phyloP scores from a whole-genome alignment of 2,797 vertebrate genomes.

The Siniperca undulata region DNA sequence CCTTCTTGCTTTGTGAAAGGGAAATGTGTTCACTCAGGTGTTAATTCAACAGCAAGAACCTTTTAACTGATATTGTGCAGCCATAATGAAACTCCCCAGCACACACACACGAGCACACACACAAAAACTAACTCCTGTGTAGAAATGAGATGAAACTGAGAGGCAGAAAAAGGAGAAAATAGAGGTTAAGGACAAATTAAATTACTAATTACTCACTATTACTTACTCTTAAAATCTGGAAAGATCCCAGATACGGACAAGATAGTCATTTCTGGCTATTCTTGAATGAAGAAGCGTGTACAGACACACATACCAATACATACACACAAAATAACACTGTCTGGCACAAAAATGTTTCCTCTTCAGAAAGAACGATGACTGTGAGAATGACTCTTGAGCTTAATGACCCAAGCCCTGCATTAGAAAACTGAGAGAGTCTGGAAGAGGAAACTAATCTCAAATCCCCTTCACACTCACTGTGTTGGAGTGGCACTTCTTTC shows the following conservation, averaged over 20 bases:
- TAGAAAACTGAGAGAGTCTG: conserved; percentile 49
- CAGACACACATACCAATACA: background rate
- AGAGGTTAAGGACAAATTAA: background rate
- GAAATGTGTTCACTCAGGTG: conserved; percentile 26
- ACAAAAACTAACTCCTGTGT: background rate
- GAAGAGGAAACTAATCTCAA: conserved; percentile 70
- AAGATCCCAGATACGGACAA: conserved; percentile 2
- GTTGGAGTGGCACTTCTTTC: conserved; percentile 69
- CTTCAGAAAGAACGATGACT: conserved; percentile 57
- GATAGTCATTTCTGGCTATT: conserved; percentile 6
- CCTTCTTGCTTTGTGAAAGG: background rate
- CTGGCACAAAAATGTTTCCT: conserved; percentile 43
- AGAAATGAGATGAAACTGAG: conserved; percentile 2
- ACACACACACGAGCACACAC: background rate
- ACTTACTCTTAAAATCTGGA: conserved; percentile 15
- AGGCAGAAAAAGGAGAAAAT: conserved; percentile 8
- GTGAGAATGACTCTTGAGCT: conserved; percentile 62
- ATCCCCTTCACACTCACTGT: conserved; percentile 55
- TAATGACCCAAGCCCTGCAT: conserved; percentile 60
- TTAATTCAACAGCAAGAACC: conserved; percentile 31
- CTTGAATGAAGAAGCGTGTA: conserved; percentile 11
- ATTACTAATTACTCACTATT: conserved; percentile 4
- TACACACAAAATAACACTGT: conserved; percentile 11
- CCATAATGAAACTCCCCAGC: conserved; percentile 11
- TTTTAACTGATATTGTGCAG: conserved; percentile 32